Conservation (phyloP, 2,797 vertebrate genomes). For the Etheostoma nigrum region DNA sequence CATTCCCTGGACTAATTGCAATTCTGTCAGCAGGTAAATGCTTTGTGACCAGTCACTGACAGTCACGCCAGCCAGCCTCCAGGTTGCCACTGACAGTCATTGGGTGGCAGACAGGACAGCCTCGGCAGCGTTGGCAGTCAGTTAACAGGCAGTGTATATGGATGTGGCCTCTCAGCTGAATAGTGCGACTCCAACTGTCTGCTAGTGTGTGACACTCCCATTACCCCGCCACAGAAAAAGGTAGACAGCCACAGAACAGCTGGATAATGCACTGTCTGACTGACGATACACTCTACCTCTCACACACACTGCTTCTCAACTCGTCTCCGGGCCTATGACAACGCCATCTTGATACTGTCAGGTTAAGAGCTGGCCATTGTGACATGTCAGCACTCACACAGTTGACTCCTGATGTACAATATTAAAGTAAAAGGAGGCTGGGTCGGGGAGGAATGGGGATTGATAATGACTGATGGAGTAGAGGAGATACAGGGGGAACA, state of each 20-base stretch:
- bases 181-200: conserved; percentile 84
- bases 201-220: conserved; percentile 89
- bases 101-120: conserved; percentile 85
- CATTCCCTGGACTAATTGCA: conserved; percentile 96
- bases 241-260: conserved; percentile 89
- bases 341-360: conserved; percentile 76
- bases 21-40: conserved; percentile 99
- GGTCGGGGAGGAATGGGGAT: conserved; percentile 11
- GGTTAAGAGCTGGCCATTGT: conserved; percentile 55
- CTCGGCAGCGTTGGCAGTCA: conserved; percentile 73
- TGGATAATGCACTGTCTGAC: conserved; percentile 84
- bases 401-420: conserved; percentile 58
- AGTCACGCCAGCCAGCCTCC: conserved; percentile 90
- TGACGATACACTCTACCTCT: conserved; percentile 77
- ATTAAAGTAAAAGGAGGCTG: conserved; percentile 53
- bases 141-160: conserved; percentile 90
- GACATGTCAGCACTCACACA: conserved; percentile 62
- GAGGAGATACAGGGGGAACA: conserved; percentile 33
- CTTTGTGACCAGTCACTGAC: conserved; percentile 95
- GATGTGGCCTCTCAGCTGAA: conserved; percentile 87
- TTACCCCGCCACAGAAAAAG: conserved; percentile 80
- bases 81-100: conserved; percentile 92
- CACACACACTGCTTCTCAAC: conserved; percentile 70
- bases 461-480: conserved; percentile 68
- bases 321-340: conserved; percentile 72